Conservation (phyloP, 2,888 invertebrate genomes). For the Drosophila lutescens region DNA sequence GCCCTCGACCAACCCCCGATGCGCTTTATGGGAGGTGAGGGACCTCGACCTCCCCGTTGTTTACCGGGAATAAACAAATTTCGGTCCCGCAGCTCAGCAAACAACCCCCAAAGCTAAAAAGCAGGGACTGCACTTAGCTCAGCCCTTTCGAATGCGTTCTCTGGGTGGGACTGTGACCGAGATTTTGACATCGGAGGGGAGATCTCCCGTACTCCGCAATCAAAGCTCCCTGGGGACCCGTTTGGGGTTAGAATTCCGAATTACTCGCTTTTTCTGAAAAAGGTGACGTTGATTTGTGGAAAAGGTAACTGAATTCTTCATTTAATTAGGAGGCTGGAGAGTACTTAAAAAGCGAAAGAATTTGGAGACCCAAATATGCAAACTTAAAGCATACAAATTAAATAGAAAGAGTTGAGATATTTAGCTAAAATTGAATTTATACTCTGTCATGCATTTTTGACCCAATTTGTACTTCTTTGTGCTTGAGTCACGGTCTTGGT, state of each 20-base stretch:
- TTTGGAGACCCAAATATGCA: too few species aligned
- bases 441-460: not conserved
- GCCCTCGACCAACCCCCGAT: slow-evolving; percentile 52
- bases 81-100: slow-evolving; percentile 34
- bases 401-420: too few species aligned
- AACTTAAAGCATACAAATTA: not conserved
- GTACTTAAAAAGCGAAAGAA: not conserved
- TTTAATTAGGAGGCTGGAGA: slow-evolving; percentile 24
- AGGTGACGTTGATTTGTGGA: slow-evolving; percentile 21
- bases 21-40: slow-evolving; percentile 5
- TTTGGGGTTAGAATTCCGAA: slow-evolving; percentile 27
- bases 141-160: slow-evolving; percentile 42
- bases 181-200: slow-evolving; percentile 31
- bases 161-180: slow-evolving; percentile 38
- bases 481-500: not conserved
- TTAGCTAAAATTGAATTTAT: not conserved
- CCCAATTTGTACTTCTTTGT: not conserved
- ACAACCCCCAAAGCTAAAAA: slow-evolving; percentile 59
- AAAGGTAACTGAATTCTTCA: slow-evolving; percentile 25
- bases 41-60: slow-evolving; percentile 48
- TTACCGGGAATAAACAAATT: slow-evolving; percentile 70
- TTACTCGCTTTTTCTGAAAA: not conserved
- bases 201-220: slow-evolving; percentile 5
- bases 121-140: slow-evolving; percentile 63
- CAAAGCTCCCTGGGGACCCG: slow-evolving; percentile 23